Evolutionary conservation across 2,888 invertebrate species (phyloP), one percentile per base, ranked within the genome.

Genomic region (Agrochola lota): DNA sequence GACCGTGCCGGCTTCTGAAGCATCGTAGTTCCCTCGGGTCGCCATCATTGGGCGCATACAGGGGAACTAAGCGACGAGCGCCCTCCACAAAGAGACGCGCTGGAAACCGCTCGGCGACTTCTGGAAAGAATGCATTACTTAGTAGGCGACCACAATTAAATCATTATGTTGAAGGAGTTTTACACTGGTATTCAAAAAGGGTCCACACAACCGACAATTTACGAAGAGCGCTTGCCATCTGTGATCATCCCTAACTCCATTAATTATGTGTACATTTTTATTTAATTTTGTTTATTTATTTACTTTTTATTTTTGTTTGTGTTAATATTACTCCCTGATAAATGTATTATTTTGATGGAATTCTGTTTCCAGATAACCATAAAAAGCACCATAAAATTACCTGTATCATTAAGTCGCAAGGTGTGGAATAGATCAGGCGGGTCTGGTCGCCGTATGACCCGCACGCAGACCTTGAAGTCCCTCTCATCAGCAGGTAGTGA

Each of bases 401-500:
- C 95, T 89, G 94, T 94, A 72, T 95, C 93, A 87, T 95, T 95
- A 78, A 92, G 88, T 90, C 89, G 92, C 81, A 94, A 82, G 17
- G 92, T 89, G 74, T 94, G 94, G 93, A 97, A 98, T 77, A 98
- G 94, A 62, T 97, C 97, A 49, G 97, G 97, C 17, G 97, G 97
- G 85, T 97, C 97, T 1, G 97, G 96, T 43, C 97, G 91, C 20
- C 97, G 92, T 67, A 96, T 94, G 62, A 97, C 97, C 83, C 98
- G 97, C 75, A 98, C 96, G 94, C 98, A 98, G 66, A 98, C 98
- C 62, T 97, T 97, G 95, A 98, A 98, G 90, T 98, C 97, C 49
- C 95, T 94, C 87, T 97, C 97, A 80, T 96, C 97, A 43, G 96
- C 95, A 17, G 97, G 97, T 86, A 97, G 94, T 59, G 97, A 97